Evolutionary conservation across 2,113 vertebrate species (phyloP).

Genomic region (Thamnaconus septentrionalis): DNA sequence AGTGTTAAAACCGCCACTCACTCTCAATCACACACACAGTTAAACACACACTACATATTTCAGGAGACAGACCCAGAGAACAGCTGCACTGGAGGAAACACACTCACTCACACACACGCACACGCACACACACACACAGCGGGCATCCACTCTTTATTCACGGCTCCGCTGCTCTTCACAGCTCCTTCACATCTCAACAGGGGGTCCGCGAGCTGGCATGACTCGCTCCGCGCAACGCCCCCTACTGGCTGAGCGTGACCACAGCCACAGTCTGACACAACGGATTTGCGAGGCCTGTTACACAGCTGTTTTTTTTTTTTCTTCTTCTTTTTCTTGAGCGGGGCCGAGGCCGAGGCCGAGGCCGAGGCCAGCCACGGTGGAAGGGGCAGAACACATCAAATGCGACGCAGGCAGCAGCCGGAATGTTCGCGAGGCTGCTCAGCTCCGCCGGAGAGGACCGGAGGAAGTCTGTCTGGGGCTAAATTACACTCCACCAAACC

Average conservation of each 20-base stretch:
- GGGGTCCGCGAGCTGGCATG: conserved; percentile 52
- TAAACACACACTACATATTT: background rate
- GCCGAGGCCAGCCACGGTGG: conserved; percentile 28
- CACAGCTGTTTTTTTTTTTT: conserved; percentile 39
- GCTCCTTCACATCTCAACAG: conserved; percentile 70
- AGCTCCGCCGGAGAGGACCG: conserved; percentile 71
- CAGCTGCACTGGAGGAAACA: conserved; percentile 17
- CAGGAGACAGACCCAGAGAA: conserved; percentile 22
- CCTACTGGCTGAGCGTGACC: conserved; percentile 59
- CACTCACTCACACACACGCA: background rate
- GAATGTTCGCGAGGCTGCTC: conserved; percentile 49
- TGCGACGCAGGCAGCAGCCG: conserved; percentile 24
- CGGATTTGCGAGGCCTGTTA: conserved; percentile 31
- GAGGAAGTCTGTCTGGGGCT: conserved; percentile 72
- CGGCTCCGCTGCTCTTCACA: conserved; percentile 62
- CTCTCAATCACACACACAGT: conserved; percentile 5
- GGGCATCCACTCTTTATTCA: conserved; percentile 67
- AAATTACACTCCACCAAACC: conserved; percentile 76
- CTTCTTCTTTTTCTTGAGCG: no score
- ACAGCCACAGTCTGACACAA: conserved; percentile 45
- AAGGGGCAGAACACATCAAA: conserved; percentile 57
- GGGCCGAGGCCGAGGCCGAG: background rate
- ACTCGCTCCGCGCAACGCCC: conserved; percentile 49
- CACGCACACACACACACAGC: background rate
- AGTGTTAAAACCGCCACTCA: conserved; percentile 4